Base-by-base conservation (phyloP, 1,140 invertebrate genomes). In the Ceratosolen fusciceps region DNA sequence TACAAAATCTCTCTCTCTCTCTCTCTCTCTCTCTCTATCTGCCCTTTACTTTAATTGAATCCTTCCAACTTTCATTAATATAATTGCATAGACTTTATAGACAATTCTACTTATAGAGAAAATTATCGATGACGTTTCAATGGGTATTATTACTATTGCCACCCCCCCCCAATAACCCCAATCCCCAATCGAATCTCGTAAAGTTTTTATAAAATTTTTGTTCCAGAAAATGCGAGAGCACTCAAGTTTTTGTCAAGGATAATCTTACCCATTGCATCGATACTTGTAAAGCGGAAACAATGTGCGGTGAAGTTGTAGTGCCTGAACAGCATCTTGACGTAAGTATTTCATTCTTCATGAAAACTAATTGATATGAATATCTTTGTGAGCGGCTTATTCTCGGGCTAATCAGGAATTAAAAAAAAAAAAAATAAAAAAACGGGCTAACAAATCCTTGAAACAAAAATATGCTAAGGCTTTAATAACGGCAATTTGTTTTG, bases 241-340 rank as follows among this genome's bases (percentile, higher is more conserved):
- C 94, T 21, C 95, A 96, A 89, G 94, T 96, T 2, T 96, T 96
- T 87, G 94, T 96, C 52, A 94, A 95, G 83, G 93, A 95, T 83
- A 94, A 94, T 19, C 92, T 94, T 82, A 95, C 96, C 7, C 96
- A 97, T 87, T 99, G 98, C 87, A 96, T 96, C 82, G 94, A 96
- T 81, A 91, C 93, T 0, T 99, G 98, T 91, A 94, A 95, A 82
- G 86, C 92, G 2, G 93, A 92, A 65, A 99, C 98, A 0, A 96
- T 96, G 93, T 99, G 98, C 89, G 98, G 98, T 0, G 98, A 99
- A 89, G 96, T 98, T 8, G 91, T 92, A 82, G 97, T 99, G 12
- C 98, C 98, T 0, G 94, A 96, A 84, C 92, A 95, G 67, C 98
- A 99, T 92, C 92, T 99, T 62, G 96, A 98, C 87, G 97, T 97